phyloP scores from a whole-genome alignment of 2,888 invertebrate genomes.

The Pristionchus japonicus region DNA sequence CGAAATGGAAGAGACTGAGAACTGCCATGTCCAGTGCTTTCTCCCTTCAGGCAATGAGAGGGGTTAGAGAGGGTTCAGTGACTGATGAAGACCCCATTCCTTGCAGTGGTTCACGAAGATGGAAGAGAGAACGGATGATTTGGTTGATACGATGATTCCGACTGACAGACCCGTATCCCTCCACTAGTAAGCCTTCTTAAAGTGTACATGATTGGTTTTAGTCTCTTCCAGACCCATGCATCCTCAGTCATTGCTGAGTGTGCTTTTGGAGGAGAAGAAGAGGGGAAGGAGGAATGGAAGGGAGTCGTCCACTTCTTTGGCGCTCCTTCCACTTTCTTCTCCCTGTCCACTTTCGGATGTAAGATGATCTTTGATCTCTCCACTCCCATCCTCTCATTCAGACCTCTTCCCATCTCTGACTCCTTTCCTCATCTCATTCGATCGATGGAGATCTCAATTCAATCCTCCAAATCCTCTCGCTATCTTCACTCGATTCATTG shows the following conservation, averaged over 20 bases:
- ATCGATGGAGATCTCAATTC: conserved; percentile 33
- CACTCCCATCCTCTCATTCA: neutral
- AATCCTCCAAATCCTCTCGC: conserved; percentile 20
- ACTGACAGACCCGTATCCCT: neutral
- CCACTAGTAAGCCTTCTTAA: neutral
- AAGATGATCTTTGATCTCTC: neutral
- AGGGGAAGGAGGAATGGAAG: neutral
- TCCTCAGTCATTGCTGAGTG: conserved; percentile 34
- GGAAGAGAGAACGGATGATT: neutral
- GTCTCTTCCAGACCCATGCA: conserved; percentile 36
- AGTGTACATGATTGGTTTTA: neutral
- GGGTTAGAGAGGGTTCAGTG: neutral
- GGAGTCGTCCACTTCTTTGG: conserved; percentile 25
- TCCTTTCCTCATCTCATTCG: neutral
- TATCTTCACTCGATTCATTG: neutral
- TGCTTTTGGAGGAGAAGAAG: neutral
- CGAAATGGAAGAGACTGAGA: conserved; percentile 78
- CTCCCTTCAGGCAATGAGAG: conserved; percentile 36
- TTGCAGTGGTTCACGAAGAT: conserved; percentile 36
- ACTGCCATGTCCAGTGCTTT: conserved; percentile 66
- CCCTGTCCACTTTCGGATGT: neutral
- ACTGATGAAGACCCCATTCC: neutral
- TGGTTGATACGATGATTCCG: neutral
- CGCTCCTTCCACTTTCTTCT: neutral
- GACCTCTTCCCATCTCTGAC: neutral